Evolutionary conservation across 1,140 invertebrate genomes (phyloP).

Genomic region (Tetragonula clypearis): DNA sequence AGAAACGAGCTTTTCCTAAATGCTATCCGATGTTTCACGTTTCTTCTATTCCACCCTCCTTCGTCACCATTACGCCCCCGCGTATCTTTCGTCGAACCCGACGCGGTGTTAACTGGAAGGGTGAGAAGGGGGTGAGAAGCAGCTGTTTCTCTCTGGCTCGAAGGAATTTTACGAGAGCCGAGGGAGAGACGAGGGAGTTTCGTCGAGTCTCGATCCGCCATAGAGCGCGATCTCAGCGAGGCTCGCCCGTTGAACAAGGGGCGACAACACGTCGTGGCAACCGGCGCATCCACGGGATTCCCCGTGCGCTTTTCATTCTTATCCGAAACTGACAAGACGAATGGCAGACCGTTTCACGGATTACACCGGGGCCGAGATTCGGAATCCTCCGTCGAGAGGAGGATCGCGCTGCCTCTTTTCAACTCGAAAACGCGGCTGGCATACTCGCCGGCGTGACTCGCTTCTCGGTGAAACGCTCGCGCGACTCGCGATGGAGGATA

Average conservation of each 20-base stretch:
- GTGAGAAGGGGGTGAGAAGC: too few species aligned
- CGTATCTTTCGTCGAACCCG: too few species aligned
- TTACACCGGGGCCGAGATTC: slow-evolving; percentile 25
- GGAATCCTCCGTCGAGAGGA: slow-evolving; percentile 18
- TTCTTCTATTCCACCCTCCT: neutral
- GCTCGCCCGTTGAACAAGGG: neutral
- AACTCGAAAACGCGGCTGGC: neutral
- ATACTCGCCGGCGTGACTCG: too few species aligned
- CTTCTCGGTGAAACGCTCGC: neutral
- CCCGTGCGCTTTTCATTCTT: slow-evolving; percentile 40
- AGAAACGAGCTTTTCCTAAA: slow-evolving; percentile 64
- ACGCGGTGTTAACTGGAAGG: too few species aligned
- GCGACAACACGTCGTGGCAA: neutral
- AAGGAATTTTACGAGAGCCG: too few species aligned
- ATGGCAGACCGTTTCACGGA: slow-evolving; percentile 49
- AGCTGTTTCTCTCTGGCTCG: too few species aligned
- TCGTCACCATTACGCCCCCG: neutral
- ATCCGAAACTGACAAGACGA: slow-evolving; percentile 54
- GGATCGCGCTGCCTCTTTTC: neutral
- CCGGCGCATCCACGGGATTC: slow-evolving; percentile 42
- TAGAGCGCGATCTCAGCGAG: neutral
- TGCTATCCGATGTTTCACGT: slow-evolving; percentile 25
- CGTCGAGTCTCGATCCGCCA: too few species aligned
- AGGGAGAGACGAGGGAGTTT: too few species aligned
- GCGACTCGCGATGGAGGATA: neutral